A percentile compares a stretch with the other conserved stretches of the same genome.
These are phyloP conservation scores for Hyposoter dolosus DNA, from an alignment of 2,888 invertebrate species.

Conservation along the genomic window DNA sequence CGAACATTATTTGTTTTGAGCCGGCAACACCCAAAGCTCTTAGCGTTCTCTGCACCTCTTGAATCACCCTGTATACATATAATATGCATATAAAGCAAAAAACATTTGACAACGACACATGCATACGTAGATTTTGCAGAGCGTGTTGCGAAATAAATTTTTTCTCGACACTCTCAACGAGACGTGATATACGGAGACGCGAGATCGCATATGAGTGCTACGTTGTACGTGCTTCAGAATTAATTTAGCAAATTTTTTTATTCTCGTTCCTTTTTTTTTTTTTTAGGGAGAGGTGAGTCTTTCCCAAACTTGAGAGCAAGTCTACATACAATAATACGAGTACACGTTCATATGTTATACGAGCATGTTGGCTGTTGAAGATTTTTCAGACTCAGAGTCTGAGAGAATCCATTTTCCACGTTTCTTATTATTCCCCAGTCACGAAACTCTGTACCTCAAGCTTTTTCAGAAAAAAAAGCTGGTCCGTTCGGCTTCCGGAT, in stretches of 20 bases:
- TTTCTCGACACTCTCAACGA: constrained; percentile 25
- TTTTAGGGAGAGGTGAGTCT: constrained; percentile 12
- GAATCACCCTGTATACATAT: neutral
- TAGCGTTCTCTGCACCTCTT: neutral
- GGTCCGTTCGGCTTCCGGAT: neutral
- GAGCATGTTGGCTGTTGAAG: neutral
- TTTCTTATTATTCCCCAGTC: neutral
- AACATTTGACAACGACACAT: constrained; percentile 4
- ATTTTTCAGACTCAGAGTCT: neutral
- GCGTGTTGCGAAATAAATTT: constrained; percentile 47
- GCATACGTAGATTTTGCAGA: constrained; percentile 14
- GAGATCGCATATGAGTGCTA: constrained; percentile 10
- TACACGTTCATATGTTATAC: neutral
- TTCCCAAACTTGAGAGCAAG: constrained; percentile 28
- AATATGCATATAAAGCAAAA: neutral
- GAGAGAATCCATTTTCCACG: neutral
- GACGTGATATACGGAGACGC: constrained; percentile 17
- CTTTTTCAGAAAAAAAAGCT: neutral
- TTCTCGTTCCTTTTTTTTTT: constrained; percentile 2
- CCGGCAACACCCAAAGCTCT: neutral
- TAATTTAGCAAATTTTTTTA: constrained; percentile 40
- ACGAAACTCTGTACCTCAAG: neutral
- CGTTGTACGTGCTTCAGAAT: constrained; percentile 50
- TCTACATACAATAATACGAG: constrained; percentile 6
- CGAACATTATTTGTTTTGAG: neutral